Conservation (phyloP, 2,113 vertebrate species). For the Barnardius zonarius region DNA sequence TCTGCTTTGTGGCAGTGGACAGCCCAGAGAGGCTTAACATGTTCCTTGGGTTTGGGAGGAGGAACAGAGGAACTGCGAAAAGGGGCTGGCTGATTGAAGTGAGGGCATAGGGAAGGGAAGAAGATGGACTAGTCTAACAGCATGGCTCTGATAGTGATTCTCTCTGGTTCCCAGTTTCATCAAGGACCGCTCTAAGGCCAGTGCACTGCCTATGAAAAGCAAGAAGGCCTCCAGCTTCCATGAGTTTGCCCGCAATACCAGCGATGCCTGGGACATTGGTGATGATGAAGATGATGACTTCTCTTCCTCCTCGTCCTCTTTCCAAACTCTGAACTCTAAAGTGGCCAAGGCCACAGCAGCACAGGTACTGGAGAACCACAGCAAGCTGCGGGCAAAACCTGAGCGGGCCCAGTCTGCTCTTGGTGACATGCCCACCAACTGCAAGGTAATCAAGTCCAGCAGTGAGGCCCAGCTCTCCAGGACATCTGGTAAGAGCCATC, state of each 20-base stretch:
- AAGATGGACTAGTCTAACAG: not conserved
- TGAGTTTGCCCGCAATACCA: constrained; percentile 26
- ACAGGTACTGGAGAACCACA: constrained; percentile 7
- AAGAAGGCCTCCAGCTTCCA: constrained; percentile 37
- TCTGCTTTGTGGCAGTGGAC: not conserved
- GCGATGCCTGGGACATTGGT: constrained; percentile 18
- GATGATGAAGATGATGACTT: not conserved
- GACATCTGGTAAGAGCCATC: constrained; percentile 77
- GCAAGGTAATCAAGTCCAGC: constrained; percentile 37
- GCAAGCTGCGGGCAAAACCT: not conserved
- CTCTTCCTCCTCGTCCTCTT: not conserved
- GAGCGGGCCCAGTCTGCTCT: not conserved
- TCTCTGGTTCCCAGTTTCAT: not conserved
- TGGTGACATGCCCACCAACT: not conserved
- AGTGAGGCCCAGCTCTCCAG: constrained; percentile 37
- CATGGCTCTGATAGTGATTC: not conserved
- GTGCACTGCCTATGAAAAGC: not conserved
- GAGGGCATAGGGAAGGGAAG: not conserved
- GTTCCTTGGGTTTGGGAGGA: not conserved
- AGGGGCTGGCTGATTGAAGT: not conserved
- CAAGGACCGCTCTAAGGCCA: constrained; percentile 12
- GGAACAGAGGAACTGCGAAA: not conserved
- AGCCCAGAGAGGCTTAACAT: not conserved
- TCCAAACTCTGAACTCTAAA: constrained; percentile 22
- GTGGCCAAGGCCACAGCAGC: constrained; percentile 19